phyloP scores from a whole-genome alignment of 1,140 invertebrate genomes.

The Tetramorium parvispinum region DNA sequence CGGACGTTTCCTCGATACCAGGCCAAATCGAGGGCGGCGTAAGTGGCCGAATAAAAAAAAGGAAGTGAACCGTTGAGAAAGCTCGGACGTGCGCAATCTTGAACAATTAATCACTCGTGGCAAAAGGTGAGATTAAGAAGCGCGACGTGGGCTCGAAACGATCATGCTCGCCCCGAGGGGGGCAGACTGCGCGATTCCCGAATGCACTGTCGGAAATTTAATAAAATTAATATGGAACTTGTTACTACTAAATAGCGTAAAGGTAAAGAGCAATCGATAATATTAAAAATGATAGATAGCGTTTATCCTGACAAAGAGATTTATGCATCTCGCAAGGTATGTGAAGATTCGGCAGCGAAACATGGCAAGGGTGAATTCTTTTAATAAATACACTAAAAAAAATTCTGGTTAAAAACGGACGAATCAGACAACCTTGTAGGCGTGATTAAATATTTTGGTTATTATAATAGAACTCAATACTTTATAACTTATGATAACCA shows the following conservation, averaged over 20 bases:
- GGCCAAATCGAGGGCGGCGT: constrained; percentile 28
- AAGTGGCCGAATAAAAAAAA: constrained; percentile 42
- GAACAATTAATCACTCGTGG: constrained; percentile 54
- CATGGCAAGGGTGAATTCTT: not conserved
- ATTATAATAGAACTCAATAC: no score
- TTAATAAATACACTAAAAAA: no score
- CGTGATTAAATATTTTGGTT: no score
- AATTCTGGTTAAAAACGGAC: no score
- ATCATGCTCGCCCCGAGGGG: constrained; percentile 14
- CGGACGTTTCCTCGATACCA: constrained; percentile 38
- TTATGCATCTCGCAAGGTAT: not conserved
- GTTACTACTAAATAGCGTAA: constrained; percentile 25
- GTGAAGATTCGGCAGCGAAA: not conserved
- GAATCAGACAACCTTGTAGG: no score
- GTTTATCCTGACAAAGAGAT: not conserved
- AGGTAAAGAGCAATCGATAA: not conserved
- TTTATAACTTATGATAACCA: no score
- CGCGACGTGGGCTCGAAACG: constrained; percentile 19
- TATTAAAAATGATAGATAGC: not conserved
- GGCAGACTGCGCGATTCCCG: not conserved
- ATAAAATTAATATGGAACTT: constrained; percentile 42
- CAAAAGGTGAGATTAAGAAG: constrained; percentile 23
- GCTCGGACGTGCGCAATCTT: constrained; percentile 48
- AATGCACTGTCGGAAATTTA: constrained; percentile 30
- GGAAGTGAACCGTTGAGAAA: constrained; percentile 28